A percentile compares a stretch with the other conserved stretches of the same genome.
These are phyloP conservation scores for Ctenochaetus hawaiiensis DNA, from an alignment of 2,797 vertebrate genomes.

Conservation along the genomic window DNA sequence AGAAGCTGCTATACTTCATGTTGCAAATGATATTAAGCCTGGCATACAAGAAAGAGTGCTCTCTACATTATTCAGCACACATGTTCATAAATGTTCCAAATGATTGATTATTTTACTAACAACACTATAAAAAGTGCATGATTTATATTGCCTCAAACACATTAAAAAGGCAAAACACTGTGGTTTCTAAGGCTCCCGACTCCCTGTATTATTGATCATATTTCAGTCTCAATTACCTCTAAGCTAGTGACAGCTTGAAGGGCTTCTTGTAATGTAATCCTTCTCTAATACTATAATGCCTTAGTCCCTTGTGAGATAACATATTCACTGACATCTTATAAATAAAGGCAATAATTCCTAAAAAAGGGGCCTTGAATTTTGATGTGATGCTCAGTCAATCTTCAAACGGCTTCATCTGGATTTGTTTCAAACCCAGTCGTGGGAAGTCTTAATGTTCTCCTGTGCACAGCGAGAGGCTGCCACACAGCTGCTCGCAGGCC, in stretches of 20 bases:
- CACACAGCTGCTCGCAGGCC: conserved; percentile 22
- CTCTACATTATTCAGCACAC: conserved; percentile 19
- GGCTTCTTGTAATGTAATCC: conserved; percentile 33
- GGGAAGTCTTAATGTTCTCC: conserved; percentile 38
- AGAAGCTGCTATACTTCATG: conserved; percentile 14
- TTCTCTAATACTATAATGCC: conserved; percentile 25
- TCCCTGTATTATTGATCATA: conserved; percentile 31
- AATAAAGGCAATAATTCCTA: conserved; percentile 32
- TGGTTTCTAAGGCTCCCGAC: conserved; percentile 6
- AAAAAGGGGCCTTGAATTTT: conserved; percentile 16
- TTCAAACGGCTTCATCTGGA: conserved; percentile 43
- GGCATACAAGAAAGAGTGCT: conserved; percentile 29
- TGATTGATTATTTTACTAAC: conserved; percentile 33
- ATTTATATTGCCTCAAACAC: conserved; percentile 20
- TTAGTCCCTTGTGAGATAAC: conserved; percentile 8
- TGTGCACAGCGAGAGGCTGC: conserved; percentile 39
- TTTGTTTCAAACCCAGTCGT: conserved; percentile 33
- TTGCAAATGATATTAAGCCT: conserved; percentile 14
- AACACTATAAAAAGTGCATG: conserved; percentile 18
- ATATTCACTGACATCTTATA: conserved; percentile 20
- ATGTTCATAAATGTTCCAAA: conserved; percentile 7
- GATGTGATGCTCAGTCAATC: conserved; percentile 19
- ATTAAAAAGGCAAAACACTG: conserved; percentile 24
- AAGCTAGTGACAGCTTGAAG: conserved; percentile 38
- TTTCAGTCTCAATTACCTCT: conserved; percentile 41